Evolutionary conservation across 1,140 invertebrate genomes (phyloP).

Genomic region (Bathynomus jamesi): DNA sequence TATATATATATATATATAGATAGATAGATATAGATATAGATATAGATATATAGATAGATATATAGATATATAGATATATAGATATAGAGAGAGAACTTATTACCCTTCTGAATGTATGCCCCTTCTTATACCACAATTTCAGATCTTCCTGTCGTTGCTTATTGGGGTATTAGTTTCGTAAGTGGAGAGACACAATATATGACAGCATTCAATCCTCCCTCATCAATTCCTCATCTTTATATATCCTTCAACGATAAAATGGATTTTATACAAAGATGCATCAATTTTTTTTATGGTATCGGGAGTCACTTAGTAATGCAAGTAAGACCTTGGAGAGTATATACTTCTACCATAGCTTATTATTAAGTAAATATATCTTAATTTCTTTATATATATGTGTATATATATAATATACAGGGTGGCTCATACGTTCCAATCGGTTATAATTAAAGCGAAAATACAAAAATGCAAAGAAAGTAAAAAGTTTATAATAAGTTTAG

Average conservation of each 20-base stretch:
- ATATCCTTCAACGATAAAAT: slow-evolving; percentile 38
- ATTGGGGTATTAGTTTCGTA: slow-evolving; percentile 39
- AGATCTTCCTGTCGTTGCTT: slow-evolving; percentile 36
- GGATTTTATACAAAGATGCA: slow-evolving; percentile 36
- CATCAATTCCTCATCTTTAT: slow-evolving; percentile 37
- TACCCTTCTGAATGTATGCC: no score
- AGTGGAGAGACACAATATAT: slow-evolving; percentile 39
- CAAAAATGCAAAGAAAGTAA: no score
- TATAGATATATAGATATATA: background rate
- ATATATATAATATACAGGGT: no score
- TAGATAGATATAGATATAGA: background rate
- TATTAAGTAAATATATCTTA: slow-evolving; percentile 17
- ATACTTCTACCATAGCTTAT: slow-evolving; percentile 36
- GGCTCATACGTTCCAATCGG: no score
- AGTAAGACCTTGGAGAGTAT: no score
- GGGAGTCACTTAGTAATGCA: slow-evolving; percentile 37
- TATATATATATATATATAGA: background rate
- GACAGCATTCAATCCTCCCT: slow-evolving; percentile 38
- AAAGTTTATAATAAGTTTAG: no score
- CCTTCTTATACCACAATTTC: background rate
- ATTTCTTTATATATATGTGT: no score
- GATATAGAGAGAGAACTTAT: background rate
- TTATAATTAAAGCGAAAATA: no score
- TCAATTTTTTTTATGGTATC: slow-evolving; percentile 34
- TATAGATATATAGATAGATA: background rate